phyloP scores from a whole-genome alignment of 2,113 vertebrate species.

The Sinosuthora webbiana region DNA sequence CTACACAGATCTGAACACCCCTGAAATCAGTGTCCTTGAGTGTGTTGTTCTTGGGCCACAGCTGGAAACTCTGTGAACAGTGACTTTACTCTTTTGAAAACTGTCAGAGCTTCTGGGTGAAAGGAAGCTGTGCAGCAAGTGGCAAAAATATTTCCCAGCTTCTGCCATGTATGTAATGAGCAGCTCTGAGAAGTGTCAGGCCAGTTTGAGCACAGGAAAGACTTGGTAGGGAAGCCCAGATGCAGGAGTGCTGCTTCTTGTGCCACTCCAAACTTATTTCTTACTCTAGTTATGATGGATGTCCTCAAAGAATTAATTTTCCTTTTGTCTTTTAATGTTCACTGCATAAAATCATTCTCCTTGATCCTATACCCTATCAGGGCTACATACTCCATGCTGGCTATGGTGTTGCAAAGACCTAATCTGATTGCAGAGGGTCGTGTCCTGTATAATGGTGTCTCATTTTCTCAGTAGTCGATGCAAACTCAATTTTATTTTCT shows the following conservation, averaged over 20 bases:
- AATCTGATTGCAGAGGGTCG: constrained; percentile 57
- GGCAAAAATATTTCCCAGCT: background rate
- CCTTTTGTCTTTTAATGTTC: background rate
- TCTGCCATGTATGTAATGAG: background rate
- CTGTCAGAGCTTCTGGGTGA: background rate
- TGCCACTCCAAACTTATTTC: background rate
- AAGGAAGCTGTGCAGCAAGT: background rate
- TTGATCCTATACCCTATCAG: background rate
- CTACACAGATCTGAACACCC: background rate
- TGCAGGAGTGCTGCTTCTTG: background rate
- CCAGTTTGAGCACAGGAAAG: background rate
- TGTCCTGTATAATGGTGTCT: constrained; percentile 53
- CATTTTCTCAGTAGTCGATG: constrained; percentile 48
- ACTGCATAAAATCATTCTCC: constrained; percentile 1
- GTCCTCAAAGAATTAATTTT: background rate
- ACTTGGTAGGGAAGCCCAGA: background rate
- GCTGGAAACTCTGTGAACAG: background rate
- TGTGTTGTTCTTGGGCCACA: background rate
- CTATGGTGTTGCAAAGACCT: constrained; percentile 10
- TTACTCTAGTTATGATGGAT: background rate
- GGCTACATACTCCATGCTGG: background rate
- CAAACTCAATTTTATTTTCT: constrained; percentile 49
- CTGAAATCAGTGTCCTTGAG: background rate
- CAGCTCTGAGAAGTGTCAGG: background rate
- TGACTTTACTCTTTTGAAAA: background rate